Evolutionary conservation across 2,888 invertebrate genomes (phyloP).

Genomic region (Leuctra nigra): DNA sequence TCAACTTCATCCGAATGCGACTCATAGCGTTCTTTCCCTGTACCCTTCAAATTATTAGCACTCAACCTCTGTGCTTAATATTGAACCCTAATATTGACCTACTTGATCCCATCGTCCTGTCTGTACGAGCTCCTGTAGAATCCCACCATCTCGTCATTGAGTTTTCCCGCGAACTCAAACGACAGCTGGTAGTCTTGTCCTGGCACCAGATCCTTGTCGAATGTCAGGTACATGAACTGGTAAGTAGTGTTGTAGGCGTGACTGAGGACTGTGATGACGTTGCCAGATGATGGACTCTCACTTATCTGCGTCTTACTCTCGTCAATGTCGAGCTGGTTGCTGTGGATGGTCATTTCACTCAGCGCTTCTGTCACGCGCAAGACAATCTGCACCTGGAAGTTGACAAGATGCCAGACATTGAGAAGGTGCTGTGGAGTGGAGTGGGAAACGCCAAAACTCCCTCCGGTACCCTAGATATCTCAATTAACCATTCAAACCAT

Average conservation of each 20-base stretch:
- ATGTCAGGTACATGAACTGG: background rate
- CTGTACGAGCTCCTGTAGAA: slow-evolving; percentile 10
- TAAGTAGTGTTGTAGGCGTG: background rate
- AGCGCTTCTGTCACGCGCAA: background rate
- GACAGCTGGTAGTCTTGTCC: background rate
- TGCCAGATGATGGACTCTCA: background rate
- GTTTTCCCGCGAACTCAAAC: background rate
- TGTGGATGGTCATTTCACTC: background rate
- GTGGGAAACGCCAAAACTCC: too few relatives aligned
- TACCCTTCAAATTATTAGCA: too few relatives aligned
- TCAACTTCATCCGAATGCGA: too few relatives aligned
- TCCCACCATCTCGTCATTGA: slow-evolving; percentile 1
- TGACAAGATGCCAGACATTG: too few relatives aligned
- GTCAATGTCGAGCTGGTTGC: background rate
- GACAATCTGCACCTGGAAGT: background rate
- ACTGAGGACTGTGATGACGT: background rate
- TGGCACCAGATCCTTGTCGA: background rate
- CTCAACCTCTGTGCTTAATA: too few relatives aligned
- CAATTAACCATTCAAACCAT: too few relatives aligned
- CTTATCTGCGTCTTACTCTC: background rate
- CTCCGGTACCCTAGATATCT: too few relatives aligned
- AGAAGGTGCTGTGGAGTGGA: too few relatives aligned
- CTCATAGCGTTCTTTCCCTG: too few relatives aligned
- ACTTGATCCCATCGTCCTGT: background rate
- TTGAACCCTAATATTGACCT: background rate